Evolutionary conservation across 2,888 invertebrate species (phyloP), one percentile per base, ranked within the genome.

Genomic region (Drosophila koepferae): DNA sequence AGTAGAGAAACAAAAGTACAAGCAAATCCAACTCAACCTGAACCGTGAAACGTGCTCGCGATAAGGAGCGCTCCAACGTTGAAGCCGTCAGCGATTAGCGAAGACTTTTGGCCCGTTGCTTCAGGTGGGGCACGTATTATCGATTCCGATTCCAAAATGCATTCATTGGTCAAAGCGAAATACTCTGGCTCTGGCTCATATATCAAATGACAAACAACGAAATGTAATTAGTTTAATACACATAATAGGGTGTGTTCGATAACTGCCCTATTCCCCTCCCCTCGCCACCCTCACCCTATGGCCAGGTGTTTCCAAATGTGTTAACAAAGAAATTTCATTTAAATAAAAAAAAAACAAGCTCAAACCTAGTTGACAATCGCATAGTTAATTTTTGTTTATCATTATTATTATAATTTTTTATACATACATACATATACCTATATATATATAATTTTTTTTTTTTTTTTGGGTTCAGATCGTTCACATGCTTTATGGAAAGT

Each of bases 171-270:
- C 67, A 66, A 49, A 63, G 76, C 65, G 54, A 58, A 14, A 20
- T 28, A 16, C 79, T 54, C 16, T 23, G 2, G n/a, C 49, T 34
- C 72, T 40, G 49, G 49, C 60, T 60, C 70, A 72, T 85, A 75
- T 74, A 88, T 90, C 90, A 86, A 84, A 87, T 81, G 74, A 58
- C 85, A 69, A 89, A 89, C 86, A 90, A 55, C 89, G 60, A 87
- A 91, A 90, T 78, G 91, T 90, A 90, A 87, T 90, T 87, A 90
- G 90, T 88, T 85, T 88, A 90, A 90, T 72, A 88, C 72, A 65
- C 63, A 70, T 80, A 77, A 73, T 51, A 77, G 86, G 90, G 85
- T 89, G 90, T 89, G 90, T 77, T 73, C 40, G 53, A 60, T n/a
- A n/a, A 8, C 3, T 6, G 8, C 12, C 34, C 38, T 12, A 38